Conservation (phyloP, 2,113 vertebrate species). For the Semicossyphus pulcher region DNA sequence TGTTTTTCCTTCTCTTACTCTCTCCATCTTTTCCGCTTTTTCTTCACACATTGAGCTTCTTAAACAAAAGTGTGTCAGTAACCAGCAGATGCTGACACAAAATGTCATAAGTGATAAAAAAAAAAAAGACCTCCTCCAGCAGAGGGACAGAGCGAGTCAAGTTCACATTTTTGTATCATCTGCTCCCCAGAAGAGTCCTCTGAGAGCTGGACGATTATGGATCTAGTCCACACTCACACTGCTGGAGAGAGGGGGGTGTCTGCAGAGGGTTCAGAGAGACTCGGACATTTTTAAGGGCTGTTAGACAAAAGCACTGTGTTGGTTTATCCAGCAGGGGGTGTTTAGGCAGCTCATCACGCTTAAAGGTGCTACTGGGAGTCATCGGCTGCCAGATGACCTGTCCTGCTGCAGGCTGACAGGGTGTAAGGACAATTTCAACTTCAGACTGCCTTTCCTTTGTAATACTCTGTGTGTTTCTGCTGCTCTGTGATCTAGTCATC, state of each 20-base stretch:
- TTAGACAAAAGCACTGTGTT: slow-evolving; percentile 26
- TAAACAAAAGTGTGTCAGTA: slow-evolving; percentile 23
- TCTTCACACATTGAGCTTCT: slow-evolving; percentile 6
- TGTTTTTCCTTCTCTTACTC: neutral
- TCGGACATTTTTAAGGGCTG: slow-evolving; percentile 16
- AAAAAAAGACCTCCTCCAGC: slow-evolving; percentile 38
- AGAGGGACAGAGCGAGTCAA: slow-evolving; percentile 27
- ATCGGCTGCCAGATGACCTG: slow-evolving; percentile 32
- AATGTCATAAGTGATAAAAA: slow-evolving; percentile 41
- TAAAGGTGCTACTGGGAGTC: slow-evolving; percentile 27
- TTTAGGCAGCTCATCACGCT: slow-evolving; percentile 40
- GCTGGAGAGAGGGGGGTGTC: neutral
- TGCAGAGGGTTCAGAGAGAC: neutral
- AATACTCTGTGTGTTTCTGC: neutral
- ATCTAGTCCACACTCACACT: slow-evolving; percentile 7
- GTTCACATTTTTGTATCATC: slow-evolving; percentile 40
- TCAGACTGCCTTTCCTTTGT: neutral
- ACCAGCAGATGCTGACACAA: slow-evolving; percentile 22
- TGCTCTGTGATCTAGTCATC: neutral
- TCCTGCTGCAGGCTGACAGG: slow-evolving; percentile 17
- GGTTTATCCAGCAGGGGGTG: slow-evolving; percentile 51
- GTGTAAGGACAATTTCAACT: slow-evolving; percentile 17
- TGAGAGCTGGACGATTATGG: slow-evolving; percentile 45
- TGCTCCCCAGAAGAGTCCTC: slow-evolving; percentile 45
- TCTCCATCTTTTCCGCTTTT: neutral